These are phyloP conservation scores for Orthosia cruda DNA, from an alignment of 2,888 invertebrate species.

Conservation along the genomic window DNA sequence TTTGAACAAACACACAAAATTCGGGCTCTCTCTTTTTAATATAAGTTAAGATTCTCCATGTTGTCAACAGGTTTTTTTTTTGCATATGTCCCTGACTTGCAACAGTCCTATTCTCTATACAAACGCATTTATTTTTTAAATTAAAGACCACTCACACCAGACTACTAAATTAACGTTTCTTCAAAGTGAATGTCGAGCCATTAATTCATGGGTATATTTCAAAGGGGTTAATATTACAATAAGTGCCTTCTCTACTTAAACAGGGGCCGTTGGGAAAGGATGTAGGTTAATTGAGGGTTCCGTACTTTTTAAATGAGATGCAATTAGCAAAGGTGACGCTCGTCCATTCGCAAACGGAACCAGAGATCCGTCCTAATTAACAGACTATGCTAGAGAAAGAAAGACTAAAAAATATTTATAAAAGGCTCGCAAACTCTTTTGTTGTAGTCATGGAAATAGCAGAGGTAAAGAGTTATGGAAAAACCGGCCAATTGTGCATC, in stretches of 20 bases:
- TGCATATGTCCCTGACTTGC: background rate
- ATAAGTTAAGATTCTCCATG: background rate
- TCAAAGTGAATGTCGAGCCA: slow-evolving; percentile 54
- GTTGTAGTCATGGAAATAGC: slow-evolving; percentile 3
- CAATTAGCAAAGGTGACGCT: slow-evolving; percentile 82
- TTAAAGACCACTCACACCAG: slow-evolving; percentile 11
- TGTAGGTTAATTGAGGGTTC: slow-evolving; percentile 83
- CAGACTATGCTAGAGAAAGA: slow-evolving; percentile 64
- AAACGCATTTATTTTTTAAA: slow-evolving; percentile 6
- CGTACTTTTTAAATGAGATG: slow-evolving; percentile 83
- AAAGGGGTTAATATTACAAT: slow-evolving; percentile 49
- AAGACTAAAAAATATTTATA: slow-evolving; percentile 58
- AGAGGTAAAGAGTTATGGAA: background rate
- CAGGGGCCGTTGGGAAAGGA: slow-evolving; percentile 69
- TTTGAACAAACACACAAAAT: too few species aligned
- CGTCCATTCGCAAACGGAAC: slow-evolving; percentile 74
- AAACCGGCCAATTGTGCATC: too few species aligned
- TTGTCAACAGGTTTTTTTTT: background rate
- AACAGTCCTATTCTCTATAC: background rate
- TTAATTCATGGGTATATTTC: slow-evolving; percentile 47
- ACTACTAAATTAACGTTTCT: slow-evolving; percentile 39
- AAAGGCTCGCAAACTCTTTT: slow-evolving; percentile 32
- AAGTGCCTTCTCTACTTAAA: slow-evolving; percentile 51
- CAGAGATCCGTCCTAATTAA: slow-evolving; percentile 81
- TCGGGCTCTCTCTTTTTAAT: too few species aligned